phyloP scores from a whole-genome alignment of 2,888 invertebrate species.

The Charanyca ferruginea region DNA sequence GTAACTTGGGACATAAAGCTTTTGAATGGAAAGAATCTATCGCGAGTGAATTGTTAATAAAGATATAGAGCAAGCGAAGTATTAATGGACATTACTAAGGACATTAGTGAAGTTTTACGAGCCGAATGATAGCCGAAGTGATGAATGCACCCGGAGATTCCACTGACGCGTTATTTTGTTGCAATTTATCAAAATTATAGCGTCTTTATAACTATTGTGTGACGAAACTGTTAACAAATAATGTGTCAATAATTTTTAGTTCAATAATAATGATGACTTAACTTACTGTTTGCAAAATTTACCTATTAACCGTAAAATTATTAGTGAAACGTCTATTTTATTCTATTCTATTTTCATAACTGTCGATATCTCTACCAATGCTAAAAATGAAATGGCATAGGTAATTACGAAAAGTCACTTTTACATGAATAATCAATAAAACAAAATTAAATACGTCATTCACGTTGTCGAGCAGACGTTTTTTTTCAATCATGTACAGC shows the following conservation, averaged over 20 bases:
- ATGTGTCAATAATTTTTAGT: background rate
- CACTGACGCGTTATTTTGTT: constrained; percentile 66
- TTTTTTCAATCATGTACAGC: no score
- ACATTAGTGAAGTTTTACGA: constrained; percentile 89
- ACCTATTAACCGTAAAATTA: background rate
- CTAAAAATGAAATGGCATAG: no score
- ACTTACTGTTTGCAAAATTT: background rate
- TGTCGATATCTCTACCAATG: no score
- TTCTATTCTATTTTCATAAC: no score
- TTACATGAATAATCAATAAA: no score
- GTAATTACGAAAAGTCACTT: no score
- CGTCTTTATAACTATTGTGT: constrained; percentile 43
- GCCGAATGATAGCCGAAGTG: constrained; percentile 77
- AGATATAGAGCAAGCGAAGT: constrained; percentile 87
- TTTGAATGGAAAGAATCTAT: constrained; percentile 89
- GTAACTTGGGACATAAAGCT: constrained; percentile 88
- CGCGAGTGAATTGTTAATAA: constrained; percentile 89
- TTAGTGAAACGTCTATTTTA: no score
- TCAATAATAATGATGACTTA: constrained; percentile 9
- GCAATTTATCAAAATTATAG: constrained; percentile 77
- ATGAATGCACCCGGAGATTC: constrained; percentile 84
- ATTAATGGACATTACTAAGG: constrained; percentile 76
- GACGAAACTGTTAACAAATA: constrained; percentile 41
- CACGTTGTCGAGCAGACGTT: no score
- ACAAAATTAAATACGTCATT: no score